phyloP scores from a whole-genome alignment of 2,113 vertebrate species.

The Athene cunicularia region DNA sequence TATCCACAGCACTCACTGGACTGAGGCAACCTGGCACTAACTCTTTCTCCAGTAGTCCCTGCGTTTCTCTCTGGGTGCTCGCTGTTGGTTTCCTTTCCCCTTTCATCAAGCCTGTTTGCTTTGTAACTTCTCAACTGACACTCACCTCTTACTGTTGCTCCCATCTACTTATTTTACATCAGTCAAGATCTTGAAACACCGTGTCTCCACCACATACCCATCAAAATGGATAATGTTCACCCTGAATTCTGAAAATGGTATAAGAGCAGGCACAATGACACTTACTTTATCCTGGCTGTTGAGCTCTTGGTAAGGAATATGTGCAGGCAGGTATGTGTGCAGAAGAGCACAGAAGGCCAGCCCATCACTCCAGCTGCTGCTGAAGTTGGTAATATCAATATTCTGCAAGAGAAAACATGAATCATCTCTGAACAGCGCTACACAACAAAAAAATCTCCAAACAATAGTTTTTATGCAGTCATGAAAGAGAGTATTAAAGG shows the following conservation, averaged over 20 bases:
- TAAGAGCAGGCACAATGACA: background rate
- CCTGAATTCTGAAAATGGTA: background rate
- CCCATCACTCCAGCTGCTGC: conserved; percentile 94
- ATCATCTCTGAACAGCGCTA: background rate
- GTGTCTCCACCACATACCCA: background rate
- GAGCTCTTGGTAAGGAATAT: conserved; percentile 93
- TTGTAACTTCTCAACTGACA: background rate
- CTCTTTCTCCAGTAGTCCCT: background rate
- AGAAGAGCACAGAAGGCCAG: conserved; percentile 90
- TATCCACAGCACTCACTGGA: background rate
- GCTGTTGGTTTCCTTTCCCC: background rate
- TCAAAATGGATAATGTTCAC: background rate
- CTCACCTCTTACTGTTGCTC: background rate
- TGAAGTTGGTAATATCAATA: conserved; percentile 94
- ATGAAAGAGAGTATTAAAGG: background rate
- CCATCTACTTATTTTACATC: background rate
- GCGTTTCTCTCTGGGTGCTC: background rate
- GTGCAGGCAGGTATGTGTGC: conserved; percentile 90
- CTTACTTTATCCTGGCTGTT: conserved; percentile 89
- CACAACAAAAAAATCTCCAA: background rate
- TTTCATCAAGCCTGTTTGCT: background rate
- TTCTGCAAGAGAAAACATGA: conserved; percentile 74
- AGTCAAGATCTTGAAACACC: background rate
- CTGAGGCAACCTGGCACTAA: background rate
- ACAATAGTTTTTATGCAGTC: background rate